Percentiles rank a stretch among this genome's conserved stretches.
Conservation (phyloP, 2,888 invertebrate genomes). For the Noctua comes region DNA sequence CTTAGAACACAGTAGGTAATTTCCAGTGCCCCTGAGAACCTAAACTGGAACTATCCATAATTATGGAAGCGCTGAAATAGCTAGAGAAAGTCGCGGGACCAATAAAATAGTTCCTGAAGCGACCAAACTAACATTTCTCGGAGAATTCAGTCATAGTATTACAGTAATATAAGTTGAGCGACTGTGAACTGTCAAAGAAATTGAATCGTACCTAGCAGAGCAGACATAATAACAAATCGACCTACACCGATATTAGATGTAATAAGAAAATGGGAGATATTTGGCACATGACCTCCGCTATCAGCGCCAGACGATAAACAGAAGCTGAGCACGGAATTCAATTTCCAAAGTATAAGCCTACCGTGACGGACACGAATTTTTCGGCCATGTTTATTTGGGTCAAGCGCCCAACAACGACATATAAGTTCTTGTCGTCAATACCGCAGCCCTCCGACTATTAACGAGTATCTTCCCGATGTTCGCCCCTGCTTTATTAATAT, state of each 20-base stretch:
- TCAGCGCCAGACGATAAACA: conserved; percentile 73
- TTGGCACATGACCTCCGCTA: conserved; percentile 69
- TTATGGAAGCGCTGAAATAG: conserved; percentile 28
- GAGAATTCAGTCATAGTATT: conserved; percentile 32
- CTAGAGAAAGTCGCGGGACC: conserved; percentile 24
- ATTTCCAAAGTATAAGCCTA: conserved; percentile 80
- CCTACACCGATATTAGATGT: conserved; percentile 54
- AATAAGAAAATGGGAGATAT: conserved; percentile 69
- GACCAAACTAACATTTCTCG: conserved; percentile 34
- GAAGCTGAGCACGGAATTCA: conserved; percentile 76
- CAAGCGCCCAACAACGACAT: conserved; percentile 75
- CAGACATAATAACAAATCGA: conserved; percentile 41
- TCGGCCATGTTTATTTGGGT: conserved; percentile 84
- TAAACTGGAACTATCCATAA: conserved; percentile 34
- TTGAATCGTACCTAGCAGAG: conserved; percentile 7
- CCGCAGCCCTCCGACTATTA: conserved; percentile 69
- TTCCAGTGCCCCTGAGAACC: conserved; percentile 11
- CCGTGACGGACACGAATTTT: conserved; percentile 80
- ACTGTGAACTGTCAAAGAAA: conserved; percentile 22
- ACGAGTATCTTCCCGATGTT: conserved; percentile 67
- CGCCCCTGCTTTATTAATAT: conserved; percentile 59
- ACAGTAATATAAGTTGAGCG: conserved; percentile 21
- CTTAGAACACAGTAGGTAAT: conserved; percentile 11
- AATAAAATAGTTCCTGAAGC: conserved; percentile 44
- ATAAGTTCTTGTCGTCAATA: conserved; percentile 82